These are phyloP conservation scores for Scartelaos histophorus DNA, from an alignment of 2,113 vertebrate species.

Conservation along the genomic window DNA sequence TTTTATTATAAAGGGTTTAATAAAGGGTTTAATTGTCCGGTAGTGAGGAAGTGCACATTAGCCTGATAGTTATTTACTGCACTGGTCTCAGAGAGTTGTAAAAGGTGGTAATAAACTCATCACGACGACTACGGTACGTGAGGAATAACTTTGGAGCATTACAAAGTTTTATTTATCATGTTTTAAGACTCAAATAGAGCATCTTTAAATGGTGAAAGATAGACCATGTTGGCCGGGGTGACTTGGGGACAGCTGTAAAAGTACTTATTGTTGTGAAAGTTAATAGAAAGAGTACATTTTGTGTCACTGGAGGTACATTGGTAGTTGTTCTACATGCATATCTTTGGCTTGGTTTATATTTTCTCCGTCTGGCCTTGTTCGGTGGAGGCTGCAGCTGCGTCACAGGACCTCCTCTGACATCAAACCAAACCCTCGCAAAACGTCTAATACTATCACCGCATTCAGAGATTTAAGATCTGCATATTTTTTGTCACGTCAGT, in stretches of 20 bases:
- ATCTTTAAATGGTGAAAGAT: no score
- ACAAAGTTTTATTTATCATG: no score
- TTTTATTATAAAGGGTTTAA: no score
- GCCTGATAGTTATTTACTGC: no score
- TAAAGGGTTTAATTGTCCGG: no score
- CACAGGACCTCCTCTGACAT: constrained; percentile 34
- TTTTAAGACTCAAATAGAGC: no score
- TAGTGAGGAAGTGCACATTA: no score
- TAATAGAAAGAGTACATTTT: not conserved
- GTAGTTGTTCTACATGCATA: not conserved
- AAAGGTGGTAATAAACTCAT: no score
- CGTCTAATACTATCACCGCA: not conserved
- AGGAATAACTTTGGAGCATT: no score
- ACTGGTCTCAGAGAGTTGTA: no score
- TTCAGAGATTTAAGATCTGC: not conserved
- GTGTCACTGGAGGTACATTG: not conserved
- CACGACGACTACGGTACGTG: no score
- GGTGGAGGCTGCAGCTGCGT: constrained; percentile 16
- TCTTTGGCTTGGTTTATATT: constrained; percentile 21
- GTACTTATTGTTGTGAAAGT: not conserved
- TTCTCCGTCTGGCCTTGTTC: constrained; percentile 17
- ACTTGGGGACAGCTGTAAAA: not conserved
- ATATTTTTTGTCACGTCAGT: not conserved
- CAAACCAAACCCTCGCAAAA: constrained; percentile 1
- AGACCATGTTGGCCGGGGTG: no score